A percentile compares a stretch with the other conserved stretches of the same genome.
Evolutionary conservation across 2,113 vertebrate genomes (phyloP).

Genomic region (Chloropsis hardwickii): DNA sequence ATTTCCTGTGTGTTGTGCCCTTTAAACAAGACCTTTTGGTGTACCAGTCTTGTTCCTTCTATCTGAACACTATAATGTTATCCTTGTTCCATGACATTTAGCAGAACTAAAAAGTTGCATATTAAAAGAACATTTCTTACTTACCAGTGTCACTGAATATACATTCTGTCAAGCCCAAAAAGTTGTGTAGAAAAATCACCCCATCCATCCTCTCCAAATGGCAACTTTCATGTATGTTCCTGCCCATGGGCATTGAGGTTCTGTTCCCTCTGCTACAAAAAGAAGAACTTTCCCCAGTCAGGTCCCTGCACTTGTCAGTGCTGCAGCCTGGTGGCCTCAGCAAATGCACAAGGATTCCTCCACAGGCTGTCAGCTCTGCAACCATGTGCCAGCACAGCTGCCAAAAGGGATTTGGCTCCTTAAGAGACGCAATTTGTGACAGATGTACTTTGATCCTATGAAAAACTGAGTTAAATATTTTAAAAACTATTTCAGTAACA

Average conservation of each 20-base stretch:
- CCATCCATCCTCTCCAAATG: background rate
- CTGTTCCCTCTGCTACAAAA: background rate
- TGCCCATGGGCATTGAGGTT: background rate
- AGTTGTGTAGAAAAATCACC: background rate
- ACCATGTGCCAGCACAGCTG: background rate
- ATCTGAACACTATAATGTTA: background rate
- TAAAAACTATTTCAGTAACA: background rate
- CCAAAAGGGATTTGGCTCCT: background rate
- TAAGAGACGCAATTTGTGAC: background rate
- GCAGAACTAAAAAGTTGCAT: background rate
- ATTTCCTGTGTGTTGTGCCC: background rate
- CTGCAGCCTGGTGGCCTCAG: background rate
- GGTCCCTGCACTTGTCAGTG: background rate
- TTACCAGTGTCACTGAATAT: background rate
- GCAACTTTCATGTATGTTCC: accelerated
- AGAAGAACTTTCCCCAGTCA: background rate
- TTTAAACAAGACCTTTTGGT: background rate
- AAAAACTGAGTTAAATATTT: background rate
- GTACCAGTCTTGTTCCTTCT: background rate
- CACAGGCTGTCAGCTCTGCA: background rate
- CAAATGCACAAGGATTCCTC: background rate
- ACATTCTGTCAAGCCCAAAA: background rate
- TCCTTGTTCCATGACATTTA: background rate
- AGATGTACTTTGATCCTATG: background rate
- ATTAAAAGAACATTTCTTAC: slow-evolving; percentile 24